These are phyloP conservation scores for Propsilocerus akamusi DNA, from an alignment of 1,140 invertebrate genomes.

Conservation along the genomic window DNA sequence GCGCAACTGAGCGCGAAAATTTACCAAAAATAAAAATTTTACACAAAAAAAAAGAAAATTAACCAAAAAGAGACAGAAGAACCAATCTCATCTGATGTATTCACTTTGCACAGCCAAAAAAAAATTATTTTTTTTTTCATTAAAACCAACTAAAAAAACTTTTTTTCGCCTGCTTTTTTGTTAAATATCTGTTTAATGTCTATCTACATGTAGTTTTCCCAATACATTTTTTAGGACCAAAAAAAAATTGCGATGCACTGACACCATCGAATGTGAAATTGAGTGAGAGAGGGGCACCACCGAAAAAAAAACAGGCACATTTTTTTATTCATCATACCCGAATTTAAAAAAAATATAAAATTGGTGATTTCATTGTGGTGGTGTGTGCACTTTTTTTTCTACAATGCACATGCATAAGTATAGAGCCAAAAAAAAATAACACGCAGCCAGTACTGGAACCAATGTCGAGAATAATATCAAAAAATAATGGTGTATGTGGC, in stretches of 20 bases:
- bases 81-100: background rate
- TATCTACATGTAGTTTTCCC: background rate
- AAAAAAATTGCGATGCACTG: background rate
- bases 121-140: background rate
- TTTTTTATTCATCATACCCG: background rate
- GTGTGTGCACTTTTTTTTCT: constrained; percentile 3
- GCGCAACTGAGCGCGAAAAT: background rate
- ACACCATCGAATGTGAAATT: background rate
- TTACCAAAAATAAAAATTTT: background rate
- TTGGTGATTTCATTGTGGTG: background rate
- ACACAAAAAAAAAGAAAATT: background rate
- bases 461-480: constrained; percentile 3
- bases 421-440: background rate
- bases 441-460: too few relatives aligned
- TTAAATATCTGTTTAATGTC: background rate
- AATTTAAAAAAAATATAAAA: constrained; percentile 1
- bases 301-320: background rate
- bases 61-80: background rate
- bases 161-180: too few relatives aligned
- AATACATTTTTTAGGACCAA: background rate
- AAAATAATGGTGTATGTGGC: background rate
- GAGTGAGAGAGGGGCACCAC: constrained; percentile 3
- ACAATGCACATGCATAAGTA: constrained; percentile 3
- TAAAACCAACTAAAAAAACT: background rate
- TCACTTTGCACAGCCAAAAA: background rate